Evolutionary conservation across 2,888 invertebrate species (phyloP), one percentile per base, ranked within the genome.

Genomic region (Apodemia hepburni): DNA sequence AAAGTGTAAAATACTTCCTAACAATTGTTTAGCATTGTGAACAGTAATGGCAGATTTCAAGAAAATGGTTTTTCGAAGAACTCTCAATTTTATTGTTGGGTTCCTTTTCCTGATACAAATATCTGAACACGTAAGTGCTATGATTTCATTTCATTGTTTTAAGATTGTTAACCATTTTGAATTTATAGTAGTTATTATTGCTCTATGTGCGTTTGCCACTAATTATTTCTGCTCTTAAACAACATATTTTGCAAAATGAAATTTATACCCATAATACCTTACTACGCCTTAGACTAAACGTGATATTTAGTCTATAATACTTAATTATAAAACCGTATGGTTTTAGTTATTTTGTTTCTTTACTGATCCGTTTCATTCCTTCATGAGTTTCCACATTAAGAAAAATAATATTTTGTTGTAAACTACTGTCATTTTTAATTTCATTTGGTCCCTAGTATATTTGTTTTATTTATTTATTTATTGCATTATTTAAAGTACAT

Each of bases 41-140:
- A 67, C 71, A 77, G 75, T 54, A 75, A 87, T 87, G 86, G 80
- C 79, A 72, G 78, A 74, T 70, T 71, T 70, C 68, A 74, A 71
- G 71, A 72, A 69, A 70, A 74, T 72, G 69, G 71, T 74, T 71
- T 70, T 75, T 68, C 75, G 74, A 71, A 78, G 79, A 78, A 80
- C 77, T 78, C 74, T 84, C 72, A 75, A 75, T 68, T 69, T 75
- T 73, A 69, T 83, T 72, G 75, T 83, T 74, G 81, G 82, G 75
- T 84, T 74, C 76, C 77, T 86, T 67, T 75, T 85, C 67, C 68
- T 84, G 68, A 71, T 85, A 71, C 78, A 78, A 65, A 65, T 85
- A 73, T 71, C 75, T 68, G 77, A 82, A 82, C 77, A 84, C 75
- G 86, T 87, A 81, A 85, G 86, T 86, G 65, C 62, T 62, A 67